Evolutionary conservation across 2,888 invertebrate species (phyloP), one percentile per base, ranked within the genome.

Genomic region (Aporophyla nigra): DNA sequence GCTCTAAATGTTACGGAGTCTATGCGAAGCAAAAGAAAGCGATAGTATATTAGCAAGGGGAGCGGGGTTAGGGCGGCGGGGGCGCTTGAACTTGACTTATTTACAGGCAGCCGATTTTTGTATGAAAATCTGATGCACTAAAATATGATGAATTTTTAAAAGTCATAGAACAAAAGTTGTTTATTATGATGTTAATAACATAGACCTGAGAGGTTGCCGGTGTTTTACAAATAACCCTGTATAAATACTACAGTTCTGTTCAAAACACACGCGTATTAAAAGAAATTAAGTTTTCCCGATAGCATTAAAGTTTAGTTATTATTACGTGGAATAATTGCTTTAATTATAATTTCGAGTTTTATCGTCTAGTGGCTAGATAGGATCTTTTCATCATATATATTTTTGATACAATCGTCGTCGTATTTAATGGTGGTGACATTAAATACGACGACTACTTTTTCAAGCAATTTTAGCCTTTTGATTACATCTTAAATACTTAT

Each of bases 251-350:
- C 24, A 61, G 53, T 51, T 54, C 59, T 72, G 53, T 51, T 54
- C 59, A 70, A 58, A 74, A 78, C 61, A 86, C 61, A 67, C 56
- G 19, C 69, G 24, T 76, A 85, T 83, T 78, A 86, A 71, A 74
- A 24, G 54, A 69, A 86, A 83, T 86, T 83, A 71, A 12, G 19
- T 61, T 66, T 83, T 51, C 51, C 33, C 40, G 85, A 86, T 74
- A 80, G 51, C 71, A 84, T 46, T 71, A 69, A 67, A 76, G 61
- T 73, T 74, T 66, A 65, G 76, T 69, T 56, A 63, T 62, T 74
- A 65, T 73, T 71, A 53, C 66, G 16, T 58, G 54, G 63, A 83
- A 83, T 83, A 74, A 86, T 68, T 40, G 58, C 53, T 72, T 69
- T 78, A 73, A 70, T 74, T 54, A 82, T 70, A 76, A 77, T 72